Base-by-base conservation (phyloP, 2,113 vertebrate genomes). In the Delphinus delphis region DNA sequence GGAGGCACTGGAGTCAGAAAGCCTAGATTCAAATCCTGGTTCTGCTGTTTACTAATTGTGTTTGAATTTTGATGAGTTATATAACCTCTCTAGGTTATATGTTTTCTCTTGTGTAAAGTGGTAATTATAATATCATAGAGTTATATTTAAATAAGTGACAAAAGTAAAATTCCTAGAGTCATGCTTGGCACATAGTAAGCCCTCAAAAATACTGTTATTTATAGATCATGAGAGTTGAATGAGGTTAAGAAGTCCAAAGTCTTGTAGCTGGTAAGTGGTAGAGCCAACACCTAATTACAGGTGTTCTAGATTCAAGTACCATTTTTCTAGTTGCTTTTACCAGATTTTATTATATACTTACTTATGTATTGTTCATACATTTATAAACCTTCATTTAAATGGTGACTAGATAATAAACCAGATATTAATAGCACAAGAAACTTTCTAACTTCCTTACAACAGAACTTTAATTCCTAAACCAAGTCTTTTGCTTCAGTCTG, bases 131-230 rank as follows among this genome's bases (percentile, higher is more conserved):
- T 55, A 82, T 62, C 7, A 21, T 67, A 55, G 50, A 90, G 17
- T 80, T 82, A 8, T 77, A 33, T 73, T 70, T 91, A 68, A 77
- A 41, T 90, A 86, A 95, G 7, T 85, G 62, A 81, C 8, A 80
- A 62, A 97, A 67, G n/a, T 89, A 88, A 73, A 88, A 74, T 93
- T 80, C 38, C 73, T 95, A 33, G 63, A 84, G 53, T 63, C 28
- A 11, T 58, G 21, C 38, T 81, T 92, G 80, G 63, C 50, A 65
- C 11, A 50, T 58, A 90, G 20, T 82, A 82, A 70, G 74, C 47
- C 15, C 47, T 93, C 58, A 88, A 0, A 82, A 68, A 21, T 38
- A 23, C 21, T 62, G 1, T 74, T 85, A 77, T 23, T 82, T 89
- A 58, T 38, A 95, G 44, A 25, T 36, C 33, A 36, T 71, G 25